Percentiles rank a stretch among this genome's conserved stretches.
Evolutionary conservation across 92 coral and sea anemone genomes (phyloP).

Genomic region (Muricea muricata): DNA sequence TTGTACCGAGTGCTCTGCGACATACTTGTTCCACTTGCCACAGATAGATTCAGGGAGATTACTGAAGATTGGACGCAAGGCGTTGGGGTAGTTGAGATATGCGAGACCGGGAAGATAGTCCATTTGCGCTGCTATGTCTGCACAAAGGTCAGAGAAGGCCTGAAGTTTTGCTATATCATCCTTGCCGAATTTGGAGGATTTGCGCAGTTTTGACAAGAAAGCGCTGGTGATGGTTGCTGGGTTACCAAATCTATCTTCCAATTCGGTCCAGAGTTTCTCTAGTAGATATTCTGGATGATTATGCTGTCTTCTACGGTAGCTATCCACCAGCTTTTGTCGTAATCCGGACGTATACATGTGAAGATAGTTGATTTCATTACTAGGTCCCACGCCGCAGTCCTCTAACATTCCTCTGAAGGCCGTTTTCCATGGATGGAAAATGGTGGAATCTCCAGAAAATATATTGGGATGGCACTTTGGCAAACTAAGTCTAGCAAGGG

Average conservation of each 20-base stretch:
- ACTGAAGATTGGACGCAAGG: conserved; percentile 56
- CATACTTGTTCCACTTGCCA: conserved; percentile 59
- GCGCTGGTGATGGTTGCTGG: conserved; percentile 55
- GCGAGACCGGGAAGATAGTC: conserved; percentile 61
- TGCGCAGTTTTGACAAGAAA: conserved; percentile 45
- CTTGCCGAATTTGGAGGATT: conserved; percentile 46
- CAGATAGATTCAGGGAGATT: conserved; percentile 53
- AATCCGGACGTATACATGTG: conserved; percentile 55
- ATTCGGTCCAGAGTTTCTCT: conserved; percentile 56
- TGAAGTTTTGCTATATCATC: conserved; percentile 45
- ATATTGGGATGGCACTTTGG: conserved; percentile 64
- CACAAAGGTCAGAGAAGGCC: conserved; percentile 65
- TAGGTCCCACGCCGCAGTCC: conserved; percentile 54
- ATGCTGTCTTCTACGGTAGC: conserved; percentile 53
- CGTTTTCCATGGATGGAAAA: conserved; percentile 31
- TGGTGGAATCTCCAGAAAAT: conserved; percentile 46
- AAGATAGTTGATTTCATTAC: conserved; percentile 61
- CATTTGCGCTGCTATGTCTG: conserved; percentile 62
- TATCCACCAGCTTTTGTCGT: conserved; percentile 56
- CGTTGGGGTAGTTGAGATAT: conserved; percentile 62
- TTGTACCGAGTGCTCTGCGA: conserved; percentile 25
- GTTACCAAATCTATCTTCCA: conserved; percentile 64
- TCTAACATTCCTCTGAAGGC: conserved; percentile 65
- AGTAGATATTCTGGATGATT: conserved; percentile 55
- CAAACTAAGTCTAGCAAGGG: conserved; percentile 42